Conservation (phyloP, 2,797 vertebrate genomes). For the Thaleichthys pacificus region DNA sequence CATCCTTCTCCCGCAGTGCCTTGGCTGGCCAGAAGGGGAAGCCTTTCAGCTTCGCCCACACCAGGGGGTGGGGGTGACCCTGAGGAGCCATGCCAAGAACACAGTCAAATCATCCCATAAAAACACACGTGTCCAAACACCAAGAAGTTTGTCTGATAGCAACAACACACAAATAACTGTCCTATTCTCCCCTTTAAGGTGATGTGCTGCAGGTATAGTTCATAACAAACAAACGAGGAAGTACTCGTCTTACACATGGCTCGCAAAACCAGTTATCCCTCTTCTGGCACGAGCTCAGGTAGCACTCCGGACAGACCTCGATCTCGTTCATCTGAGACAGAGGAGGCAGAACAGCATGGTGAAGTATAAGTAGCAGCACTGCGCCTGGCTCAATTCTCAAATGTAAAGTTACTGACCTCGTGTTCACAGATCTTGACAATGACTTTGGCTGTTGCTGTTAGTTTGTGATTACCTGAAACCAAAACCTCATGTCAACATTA, state of each 20-base stretch:
- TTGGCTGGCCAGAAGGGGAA: conserved; percentile 99
- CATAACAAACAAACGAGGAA: neutral
- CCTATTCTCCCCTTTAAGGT: too few species aligned
- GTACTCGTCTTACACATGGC: conserved; percentile 89
- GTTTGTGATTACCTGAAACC: conserved; percentile 92
- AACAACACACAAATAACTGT: too few species aligned
- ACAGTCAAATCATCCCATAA: neutral
- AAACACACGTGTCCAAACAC: neutral
- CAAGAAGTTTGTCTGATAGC: neutral
- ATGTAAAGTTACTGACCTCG: conserved; percentile 79
- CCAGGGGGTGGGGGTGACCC: conserved; percentile 96
- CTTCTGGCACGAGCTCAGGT: conserved; percentile 98
- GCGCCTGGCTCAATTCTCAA: neutral
- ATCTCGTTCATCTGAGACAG: conserved; percentile 96
- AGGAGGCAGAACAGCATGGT: conserved; percentile 5
- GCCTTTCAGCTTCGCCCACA: conserved; percentile 98
- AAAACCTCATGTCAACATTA: neutral
- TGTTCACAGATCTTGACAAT: conserved; percentile 99
- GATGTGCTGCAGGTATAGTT: too few species aligned
- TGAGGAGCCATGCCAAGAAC: conserved; percentile 47
- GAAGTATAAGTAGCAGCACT: neutral
- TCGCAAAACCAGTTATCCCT: conserved; percentile 99
- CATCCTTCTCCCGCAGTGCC: conserved; percentile 95
- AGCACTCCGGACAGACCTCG: conserved; percentile 98
- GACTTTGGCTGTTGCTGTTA: conserved; percentile 97